Evolutionary conservation across 2,797 vertebrate genomes (phyloP).

Genomic region (Pyrocephalus nanus): DNA sequence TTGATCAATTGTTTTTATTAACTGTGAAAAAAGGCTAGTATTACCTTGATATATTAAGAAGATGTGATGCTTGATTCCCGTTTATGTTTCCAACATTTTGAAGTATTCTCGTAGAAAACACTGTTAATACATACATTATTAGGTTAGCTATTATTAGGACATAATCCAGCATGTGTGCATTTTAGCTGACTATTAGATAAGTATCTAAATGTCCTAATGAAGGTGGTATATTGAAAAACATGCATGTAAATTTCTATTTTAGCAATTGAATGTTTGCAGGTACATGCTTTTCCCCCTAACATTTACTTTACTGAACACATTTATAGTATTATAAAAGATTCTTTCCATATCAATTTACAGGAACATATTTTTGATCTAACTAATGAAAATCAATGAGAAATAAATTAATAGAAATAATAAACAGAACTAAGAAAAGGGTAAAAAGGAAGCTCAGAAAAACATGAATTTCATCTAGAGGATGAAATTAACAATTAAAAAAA

Average conservation of each 20-base stretch:
- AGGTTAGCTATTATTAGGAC: too few species aligned
- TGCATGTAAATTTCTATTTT: neutral
- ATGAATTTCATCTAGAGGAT: neutral
- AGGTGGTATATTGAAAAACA: neutral
- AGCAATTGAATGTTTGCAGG: neutral
- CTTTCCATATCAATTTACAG: neutral
- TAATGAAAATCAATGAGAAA: neutral
- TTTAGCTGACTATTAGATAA: neutral
- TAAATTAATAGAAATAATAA: neutral
- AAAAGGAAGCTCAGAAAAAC: neutral
- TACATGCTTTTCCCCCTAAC: neutral
- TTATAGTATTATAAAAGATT: neutral
- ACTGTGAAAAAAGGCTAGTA: neutral
- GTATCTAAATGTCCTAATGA: neutral
- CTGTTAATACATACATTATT: neutral
- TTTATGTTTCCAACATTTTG: neutral
- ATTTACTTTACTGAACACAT: neutral
- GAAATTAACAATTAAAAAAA: constrained; percentile 10
- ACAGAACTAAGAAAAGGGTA: neutral
- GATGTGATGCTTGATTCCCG: neutral
- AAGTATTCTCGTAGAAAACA: neutral
- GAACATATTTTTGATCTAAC: neutral
- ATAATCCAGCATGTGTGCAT: neutral
- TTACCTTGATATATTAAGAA: neutral
- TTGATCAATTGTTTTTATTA: neutral